Conservation (phyloP, 1,140 invertebrate species). For the Drosophila erecta region DNA sequence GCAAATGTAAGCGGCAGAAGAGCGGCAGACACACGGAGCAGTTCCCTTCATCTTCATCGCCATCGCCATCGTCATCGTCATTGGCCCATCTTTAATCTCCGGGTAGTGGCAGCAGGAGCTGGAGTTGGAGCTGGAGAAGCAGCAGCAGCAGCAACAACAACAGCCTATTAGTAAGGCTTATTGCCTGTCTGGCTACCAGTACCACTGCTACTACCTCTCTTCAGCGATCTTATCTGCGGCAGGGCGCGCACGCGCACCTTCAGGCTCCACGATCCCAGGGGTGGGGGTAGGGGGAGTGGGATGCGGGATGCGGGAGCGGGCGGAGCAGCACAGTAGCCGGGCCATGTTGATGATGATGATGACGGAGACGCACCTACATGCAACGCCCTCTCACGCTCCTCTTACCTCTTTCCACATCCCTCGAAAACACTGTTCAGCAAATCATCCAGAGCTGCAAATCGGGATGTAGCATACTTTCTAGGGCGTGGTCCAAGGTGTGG, state of each 20-base stretch:
- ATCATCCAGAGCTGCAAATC: no score
- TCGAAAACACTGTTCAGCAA: constrained; percentile 46
- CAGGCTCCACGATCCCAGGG: constrained; percentile 14
- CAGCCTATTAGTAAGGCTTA: constrained; percentile 81
- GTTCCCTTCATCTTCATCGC: constrained; percentile 41
- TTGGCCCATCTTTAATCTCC: constrained; percentile 18
- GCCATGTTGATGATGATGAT: constrained; percentile 45
- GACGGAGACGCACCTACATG: constrained; percentile 37
- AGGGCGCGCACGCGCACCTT: constrained; percentile 76
- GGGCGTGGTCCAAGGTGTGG: neutral
- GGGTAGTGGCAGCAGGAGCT: neutral
- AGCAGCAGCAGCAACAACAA: constrained; percentile 34
- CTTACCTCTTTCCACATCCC: neutral
- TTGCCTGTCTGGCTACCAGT: constrained; percentile 50
- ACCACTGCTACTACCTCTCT: neutral
- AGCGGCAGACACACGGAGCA: constrained; percentile 1
- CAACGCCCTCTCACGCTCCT: constrained; percentile 42
- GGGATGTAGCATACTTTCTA: constrained; percentile 28
- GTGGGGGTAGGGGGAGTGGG: neutral
- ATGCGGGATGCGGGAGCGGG: neutral
- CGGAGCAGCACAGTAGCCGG: constrained; percentile 41
- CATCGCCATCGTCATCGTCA: constrained; percentile 38
- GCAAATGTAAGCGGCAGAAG: constrained; percentile 57
- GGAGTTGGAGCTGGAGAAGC: neutral
- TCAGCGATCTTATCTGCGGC: constrained; percentile 64